Evolutionary conservation across 2,113 vertebrate genomes (phyloP), one percentile per base, ranked within the genome.

Genomic region (Spheniscus mendiculus): DNA sequence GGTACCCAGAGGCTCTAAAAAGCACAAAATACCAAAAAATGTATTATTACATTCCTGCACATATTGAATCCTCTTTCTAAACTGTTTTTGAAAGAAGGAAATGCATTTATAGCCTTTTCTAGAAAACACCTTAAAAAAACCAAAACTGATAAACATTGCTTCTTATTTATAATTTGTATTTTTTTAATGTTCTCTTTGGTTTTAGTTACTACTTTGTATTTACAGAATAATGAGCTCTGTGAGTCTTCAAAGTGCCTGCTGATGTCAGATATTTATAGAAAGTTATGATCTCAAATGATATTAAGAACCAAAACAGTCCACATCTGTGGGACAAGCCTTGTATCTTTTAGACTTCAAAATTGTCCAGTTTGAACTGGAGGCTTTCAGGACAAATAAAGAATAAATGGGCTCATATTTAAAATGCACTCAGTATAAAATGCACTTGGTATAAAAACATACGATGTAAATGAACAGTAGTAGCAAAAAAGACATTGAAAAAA

Each of bases 191-290:
- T 82, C 52, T 81, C 87, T 97, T 96, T 96, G 93, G 49, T 50
- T 97, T 93, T 92, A 90, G 94, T 95, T 95, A 91, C 72, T 83
- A 30, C 47, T 78, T 72, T 61, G 47, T 65, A 80, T 63, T 95
- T 92, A 93, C 53, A 96, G 63, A 74, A 95, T 87, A 96, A 90
- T 8, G 21, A 95, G 78, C 40, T 52, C 59, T 84, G 44, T 30
- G 26, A 91, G 38, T 40, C 80, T 88, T 87, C 67, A 78, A 74
- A 84, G 70, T 81, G 40, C 38, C 62, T 83, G 67, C 78, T 52
- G 52, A 85, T 82, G 79, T 87, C 83, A 78, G 94, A 56, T 90
- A 94, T 83, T 93, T 89, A 84, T 74, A 96, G 93, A 76, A 89
- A 78, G 73, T 87, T 86, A 92, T 84, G 36, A 90, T 92, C 69